These are phyloP conservation scores for Cylloceria caligata DNA, from an alignment of 2,888 invertebrate species.

Conservation along the genomic window DNA sequence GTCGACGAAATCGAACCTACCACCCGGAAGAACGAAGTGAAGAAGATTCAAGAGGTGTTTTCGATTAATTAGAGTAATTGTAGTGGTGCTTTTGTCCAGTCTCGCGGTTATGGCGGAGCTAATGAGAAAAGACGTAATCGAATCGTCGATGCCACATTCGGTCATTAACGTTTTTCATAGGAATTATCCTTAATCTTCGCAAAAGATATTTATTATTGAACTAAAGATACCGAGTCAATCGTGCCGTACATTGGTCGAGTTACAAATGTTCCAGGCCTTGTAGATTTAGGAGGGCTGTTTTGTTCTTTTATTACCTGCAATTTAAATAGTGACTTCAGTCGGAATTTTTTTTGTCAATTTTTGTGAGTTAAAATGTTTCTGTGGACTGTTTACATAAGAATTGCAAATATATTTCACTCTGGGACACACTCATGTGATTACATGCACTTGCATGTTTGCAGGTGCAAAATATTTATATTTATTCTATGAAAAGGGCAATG, in stretches of 20 bases:
- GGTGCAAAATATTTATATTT: not conserved
- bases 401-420: not conserved
- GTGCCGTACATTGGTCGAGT: not conserved
- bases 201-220: not conserved
- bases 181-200: too few species aligned
- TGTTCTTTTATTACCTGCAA: not conserved
- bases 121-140: not conserved
- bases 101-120: not conserved
- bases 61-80: constrained; percentile 32
- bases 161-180: constrained; percentile 5
- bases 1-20: constrained; percentile 67
- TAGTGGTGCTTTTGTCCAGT: constrained; percentile 5
- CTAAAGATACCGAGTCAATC: not conserved
- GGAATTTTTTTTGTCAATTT: not conserved
- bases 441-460: not conserved
- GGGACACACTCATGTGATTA: not conserved
- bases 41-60: constrained; percentile 7
- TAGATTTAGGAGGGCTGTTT: not conserved
- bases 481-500: not conserved
- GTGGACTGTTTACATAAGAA: not conserved
- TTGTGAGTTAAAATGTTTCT: not conserved
- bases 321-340: not conserved
- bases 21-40: constrained; percentile 72
- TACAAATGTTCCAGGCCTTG: not conserved
- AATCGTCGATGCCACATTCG: constrained; percentile 1